phyloP scores from a whole-genome alignment of 2,113 vertebrate genomes.

The Forbesichthys papilliferus region DNA sequence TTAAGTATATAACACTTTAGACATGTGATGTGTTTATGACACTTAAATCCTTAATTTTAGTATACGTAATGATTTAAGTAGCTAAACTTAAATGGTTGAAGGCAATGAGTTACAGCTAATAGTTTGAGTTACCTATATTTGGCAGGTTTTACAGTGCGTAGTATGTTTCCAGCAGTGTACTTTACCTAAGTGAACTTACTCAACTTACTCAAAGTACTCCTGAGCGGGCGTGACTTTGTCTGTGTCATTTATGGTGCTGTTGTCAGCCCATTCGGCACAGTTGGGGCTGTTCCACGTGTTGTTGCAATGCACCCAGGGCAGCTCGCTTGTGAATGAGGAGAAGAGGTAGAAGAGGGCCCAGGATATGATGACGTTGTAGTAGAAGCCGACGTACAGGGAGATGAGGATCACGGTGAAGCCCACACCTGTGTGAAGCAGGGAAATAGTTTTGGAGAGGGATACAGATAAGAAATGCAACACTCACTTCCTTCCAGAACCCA shows the following conservation, averaged over 20 bases:
- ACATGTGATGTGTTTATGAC: no score
- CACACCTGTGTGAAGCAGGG: slow-evolving; percentile 70
- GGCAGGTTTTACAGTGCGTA: no score
- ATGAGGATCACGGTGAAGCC: slow-evolving; percentile 86
- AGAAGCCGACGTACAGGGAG: slow-evolving; percentile 85
- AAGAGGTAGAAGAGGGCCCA: slow-evolving; percentile 86
- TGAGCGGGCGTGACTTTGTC: slow-evolving; percentile 83
- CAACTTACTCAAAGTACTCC: slow-evolving; percentile 85
- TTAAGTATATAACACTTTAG: no score
- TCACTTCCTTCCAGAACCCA: no score
- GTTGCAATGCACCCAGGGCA: slow-evolving; percentile 91
- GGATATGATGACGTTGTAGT: slow-evolving; percentile 86
- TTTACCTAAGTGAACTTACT: background rate
- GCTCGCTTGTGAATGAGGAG: slow-evolving; percentile 80
- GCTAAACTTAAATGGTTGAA: no score
- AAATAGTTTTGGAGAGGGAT: background rate
- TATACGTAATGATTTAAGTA: no score
- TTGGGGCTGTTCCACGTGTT: slow-evolving; percentile 87
- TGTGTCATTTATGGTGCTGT: slow-evolving; percentile 66
- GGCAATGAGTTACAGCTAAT: no score
- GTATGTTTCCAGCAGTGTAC: background rate
- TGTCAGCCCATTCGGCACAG: slow-evolving; percentile 78
- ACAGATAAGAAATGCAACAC: background rate
- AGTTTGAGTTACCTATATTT: no score
- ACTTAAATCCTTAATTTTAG: no score